Conservation (phyloP, 2,113 vertebrate genomes). For the Epinephelus cyanopodus region DNA sequence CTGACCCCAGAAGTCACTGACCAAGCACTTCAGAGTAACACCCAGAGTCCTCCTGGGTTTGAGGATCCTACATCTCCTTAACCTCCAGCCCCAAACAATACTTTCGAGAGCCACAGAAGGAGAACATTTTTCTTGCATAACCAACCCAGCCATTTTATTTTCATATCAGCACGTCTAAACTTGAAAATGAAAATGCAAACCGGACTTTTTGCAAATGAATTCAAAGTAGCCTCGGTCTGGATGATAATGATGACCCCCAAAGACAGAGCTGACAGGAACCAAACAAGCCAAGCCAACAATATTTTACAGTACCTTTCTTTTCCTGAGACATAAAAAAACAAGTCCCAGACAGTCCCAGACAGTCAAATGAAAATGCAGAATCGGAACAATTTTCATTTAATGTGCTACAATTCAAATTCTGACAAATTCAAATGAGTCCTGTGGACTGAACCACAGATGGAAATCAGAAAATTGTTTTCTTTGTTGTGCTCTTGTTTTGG, state of each 20-base stretch:
- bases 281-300: neutral
- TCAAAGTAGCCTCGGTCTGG: neutral
- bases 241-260: neutral
- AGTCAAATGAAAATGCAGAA: conserved; percentile 1
- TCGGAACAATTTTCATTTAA: neutral
- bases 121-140: neutral
- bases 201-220: neutral
- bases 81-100: neutral
- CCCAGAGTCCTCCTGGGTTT: too few species aligned
- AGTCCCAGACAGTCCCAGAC: neutral
- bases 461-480: neutral
- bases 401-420: neutral
- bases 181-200: neutral
- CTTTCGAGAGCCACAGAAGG: neutral
- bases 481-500: neutral
- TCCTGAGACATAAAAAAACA: neutral
- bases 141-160: neutral
- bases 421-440: neutral
- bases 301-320: neutral
- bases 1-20: too few species aligned
- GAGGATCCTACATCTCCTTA: neutral
- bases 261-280: neutral
- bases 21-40: too few species aligned
- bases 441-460: neutral
- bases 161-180: neutral